Evolutionary conservation across 2,797 vertebrate species (phyloP), one percentile per base, ranked within the genome.

Genomic region (Margarornis squamiger): DNA sequence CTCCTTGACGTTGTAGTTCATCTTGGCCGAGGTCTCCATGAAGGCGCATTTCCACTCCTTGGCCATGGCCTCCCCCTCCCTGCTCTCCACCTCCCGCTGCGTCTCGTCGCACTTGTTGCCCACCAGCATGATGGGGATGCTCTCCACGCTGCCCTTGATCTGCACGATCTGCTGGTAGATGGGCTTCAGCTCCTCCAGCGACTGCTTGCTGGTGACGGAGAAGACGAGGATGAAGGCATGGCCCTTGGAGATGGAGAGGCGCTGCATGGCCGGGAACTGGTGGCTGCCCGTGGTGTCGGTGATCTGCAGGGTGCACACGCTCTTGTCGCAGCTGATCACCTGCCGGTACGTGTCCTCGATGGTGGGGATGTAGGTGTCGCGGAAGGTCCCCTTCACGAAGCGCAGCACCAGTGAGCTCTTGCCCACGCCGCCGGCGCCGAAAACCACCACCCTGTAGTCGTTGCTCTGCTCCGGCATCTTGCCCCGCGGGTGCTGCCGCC

Each of bases 11-110:
- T 99, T 99, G 98, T 99, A 98, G 98, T 99, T 99, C 98, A 99
- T 99, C 98, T 99, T 99, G 98, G 99, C 99, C 1, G 99, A 99
- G 30, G 99, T 99, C 98, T 99, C 99, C 99, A 99, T 99, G 98
- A 99, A 99, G 96, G 99, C 99, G 95, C 99, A 99, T 91, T 99
- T 99, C 99, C 99, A 99, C 96, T 98, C 98, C 97, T 98, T 98
- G 87, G 99, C 99, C 98, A 99, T 83, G 10, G 99, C 99, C 94
- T 99, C 99, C 3, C 99, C 99, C 18, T 99, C 99, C 74, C 98
- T 97, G 61, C 99, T 99, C 96, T 99, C 98, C 97, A 99, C 99
- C 97, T 99, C 99, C 38, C 99, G 98, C 97, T 98, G 98, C 49
- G 99, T 99, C 97, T 99, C 99, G 17, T 99, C 99, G 4, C 99